phyloP scores from a whole-genome alignment of 2,888 invertebrate genomes.

The Frankliniella intonsa region DNA sequence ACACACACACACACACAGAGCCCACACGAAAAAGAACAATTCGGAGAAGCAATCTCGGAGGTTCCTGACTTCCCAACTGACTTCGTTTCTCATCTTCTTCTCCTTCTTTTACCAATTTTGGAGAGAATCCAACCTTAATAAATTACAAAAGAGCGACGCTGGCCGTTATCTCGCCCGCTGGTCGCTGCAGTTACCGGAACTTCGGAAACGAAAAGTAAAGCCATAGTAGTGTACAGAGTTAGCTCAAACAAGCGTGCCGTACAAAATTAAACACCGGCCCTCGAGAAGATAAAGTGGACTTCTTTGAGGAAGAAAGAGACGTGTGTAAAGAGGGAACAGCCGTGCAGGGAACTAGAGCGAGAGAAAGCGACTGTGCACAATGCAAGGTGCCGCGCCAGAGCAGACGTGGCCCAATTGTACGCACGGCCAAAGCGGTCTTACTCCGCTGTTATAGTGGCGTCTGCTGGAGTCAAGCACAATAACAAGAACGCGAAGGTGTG shows the following conservation, averaged over 20 bases:
- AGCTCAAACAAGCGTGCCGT: neutral
- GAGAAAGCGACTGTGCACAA: neutral
- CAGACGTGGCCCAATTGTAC: no score
- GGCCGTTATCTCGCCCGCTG: neutral
- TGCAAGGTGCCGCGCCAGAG: no score
- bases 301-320: no score
- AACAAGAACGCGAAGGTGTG: neutral
- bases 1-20: neutral
- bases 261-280: neutral
- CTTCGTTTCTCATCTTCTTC: neutral
- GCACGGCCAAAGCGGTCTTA: no score
- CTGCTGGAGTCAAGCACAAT: no score
- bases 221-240: no score
- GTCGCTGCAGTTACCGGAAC: neutral
- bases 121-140: conserved; percentile 4
- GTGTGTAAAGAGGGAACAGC: neutral
- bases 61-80: neutral
- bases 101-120: conserved; percentile 4
- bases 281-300: no score
- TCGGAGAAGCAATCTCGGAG: neutral
- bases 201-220: neutral
- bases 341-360: neutral
- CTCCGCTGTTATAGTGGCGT: no score
- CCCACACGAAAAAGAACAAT: neutral
- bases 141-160: neutral